phyloP scores from a whole-genome alignment of 2,888 invertebrate genomes.

The Hydropsyche betteni region DNA sequence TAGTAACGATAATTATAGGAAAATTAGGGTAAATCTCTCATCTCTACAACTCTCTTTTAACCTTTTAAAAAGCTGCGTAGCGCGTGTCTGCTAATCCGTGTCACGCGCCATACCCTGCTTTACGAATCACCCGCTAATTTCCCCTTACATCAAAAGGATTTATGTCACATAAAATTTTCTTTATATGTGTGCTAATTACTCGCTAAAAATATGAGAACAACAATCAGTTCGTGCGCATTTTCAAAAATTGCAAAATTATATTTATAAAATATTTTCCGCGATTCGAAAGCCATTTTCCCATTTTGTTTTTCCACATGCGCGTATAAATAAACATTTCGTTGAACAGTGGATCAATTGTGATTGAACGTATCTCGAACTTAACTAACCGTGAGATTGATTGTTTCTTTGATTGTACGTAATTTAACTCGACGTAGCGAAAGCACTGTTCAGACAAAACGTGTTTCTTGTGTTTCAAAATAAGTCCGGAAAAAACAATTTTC shows the following conservation, averaged over 20 bases:
- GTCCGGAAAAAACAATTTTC: no score
- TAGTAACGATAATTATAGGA: constrained; percentile 2
- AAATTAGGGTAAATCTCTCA: constrained; percentile 7
- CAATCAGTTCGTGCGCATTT: not conserved
- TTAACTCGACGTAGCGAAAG: constrained; percentile 34
- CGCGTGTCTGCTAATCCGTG: constrained; percentile 50
- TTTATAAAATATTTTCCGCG: no score
- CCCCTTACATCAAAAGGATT: constrained; percentile 32
- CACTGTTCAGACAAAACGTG: constrained; percentile 26
- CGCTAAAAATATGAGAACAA: not conserved
- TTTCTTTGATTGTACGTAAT: constrained; percentile 46
- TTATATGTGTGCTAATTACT: not conserved
- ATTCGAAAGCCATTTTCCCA: no score
- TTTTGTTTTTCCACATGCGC: constrained; percentile 9
- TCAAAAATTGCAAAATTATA: not conserved
- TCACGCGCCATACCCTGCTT: constrained; percentile 40
- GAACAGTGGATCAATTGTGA: constrained; percentile 31
- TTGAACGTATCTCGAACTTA: constrained; percentile 40
- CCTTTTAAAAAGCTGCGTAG: constrained; percentile 30
- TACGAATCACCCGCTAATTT: constrained; percentile 36
- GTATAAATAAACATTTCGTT: constrained; percentile 24
- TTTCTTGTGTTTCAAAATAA: constrained; percentile 8
- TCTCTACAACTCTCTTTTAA: constrained; percentile 14
- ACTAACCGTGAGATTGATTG: constrained; percentile 50
- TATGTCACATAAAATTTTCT: constrained; percentile 4